Evolutionary conservation across 2,797 vertebrate genomes (phyloP), one percentile per base, ranked within the genome.

Genomic region (Protosalanx chinensis): DNA sequence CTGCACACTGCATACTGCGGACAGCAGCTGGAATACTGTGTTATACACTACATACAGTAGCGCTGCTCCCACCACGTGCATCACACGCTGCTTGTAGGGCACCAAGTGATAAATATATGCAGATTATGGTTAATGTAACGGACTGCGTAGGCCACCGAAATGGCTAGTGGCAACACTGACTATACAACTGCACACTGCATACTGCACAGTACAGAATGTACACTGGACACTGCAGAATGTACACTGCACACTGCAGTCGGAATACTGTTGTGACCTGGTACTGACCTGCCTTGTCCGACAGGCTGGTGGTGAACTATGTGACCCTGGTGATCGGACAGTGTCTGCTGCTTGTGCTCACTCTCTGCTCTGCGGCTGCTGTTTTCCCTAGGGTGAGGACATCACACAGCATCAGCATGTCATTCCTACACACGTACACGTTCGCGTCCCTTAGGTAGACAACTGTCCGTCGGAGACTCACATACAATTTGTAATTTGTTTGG

Each of bases 291-390:
- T 77, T 37, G 78, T 68, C 53, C 78, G 82, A 69, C 81, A 98
- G 96, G 88, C 84, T 98, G 85, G 76, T 89, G 71, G 94, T 95
- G 75, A 98, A 97, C 88, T 98, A 98, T 0, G 90, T 98, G 87
- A 98, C 96, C 20, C 92, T 98, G 0, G 88, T 83, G 27, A 88
- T 96, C 15, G 97, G 96, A 8, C 95, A 98, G 82, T 32, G 93
- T 29, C 87, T 98, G 82, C 88, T 98, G 61, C 87, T 98, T 41
- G 90, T 96, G 83, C 91, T 98, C 80, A 95, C 95, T 0, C 33
- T 96, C 73, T 97, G 96, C 81, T 97, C 96, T 0, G 73, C 97
- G 84, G 96, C 96, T 2, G 95, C 96, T 82, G 90, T 96, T 87
- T 98, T 95, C 71, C 96, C 97, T 64, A 89, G 93, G 92, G 97